Evolutionary conservation across 1,140 invertebrate species (phyloP).

Genomic region (Halictus rubicundus): DNA sequence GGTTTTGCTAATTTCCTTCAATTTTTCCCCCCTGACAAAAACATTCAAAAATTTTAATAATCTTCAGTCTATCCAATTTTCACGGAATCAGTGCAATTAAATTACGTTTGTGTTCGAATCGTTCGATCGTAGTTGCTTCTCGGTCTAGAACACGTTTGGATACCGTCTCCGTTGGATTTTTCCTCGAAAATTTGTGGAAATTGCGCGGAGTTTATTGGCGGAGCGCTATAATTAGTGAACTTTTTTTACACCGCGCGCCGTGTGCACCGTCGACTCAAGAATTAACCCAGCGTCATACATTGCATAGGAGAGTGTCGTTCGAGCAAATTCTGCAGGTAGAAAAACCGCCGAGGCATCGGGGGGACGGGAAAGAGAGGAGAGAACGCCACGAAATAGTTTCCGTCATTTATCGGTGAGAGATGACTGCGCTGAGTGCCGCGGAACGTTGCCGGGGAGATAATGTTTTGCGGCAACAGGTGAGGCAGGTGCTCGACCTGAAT

Average conservation of each 20-base stretch:
- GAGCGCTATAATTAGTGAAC: background rate
- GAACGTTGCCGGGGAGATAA: slow-evolving; percentile 74
- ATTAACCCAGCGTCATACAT: slow-evolving; percentile 18
- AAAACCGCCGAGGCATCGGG: slow-evolving; percentile 29
- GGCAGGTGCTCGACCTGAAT: slow-evolving; percentile 80
- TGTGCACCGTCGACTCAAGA: background rate
- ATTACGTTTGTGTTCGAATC: too few relatives aligned
- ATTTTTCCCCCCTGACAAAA: too few relatives aligned
- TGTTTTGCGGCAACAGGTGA: slow-evolving; percentile 81
- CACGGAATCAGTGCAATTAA: too few relatives aligned
- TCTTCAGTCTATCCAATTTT: too few relatives aligned
- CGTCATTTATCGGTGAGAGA: slow-evolving; percentile 76
- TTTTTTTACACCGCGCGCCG: background rate
- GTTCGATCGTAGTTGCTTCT: too few relatives aligned
- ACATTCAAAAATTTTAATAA: too few relatives aligned
- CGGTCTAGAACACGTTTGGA: too few relatives aligned
- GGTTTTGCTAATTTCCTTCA: too few relatives aligned
- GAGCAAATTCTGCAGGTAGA: slow-evolving; percentile 35
- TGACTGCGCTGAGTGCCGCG: slow-evolving; percentile 68
- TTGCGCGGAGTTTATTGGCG: background rate
- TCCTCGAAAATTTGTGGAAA: background rate
- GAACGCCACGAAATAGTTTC: slow-evolving; percentile 69
- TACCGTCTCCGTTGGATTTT: background rate
- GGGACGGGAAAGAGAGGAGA: slow-evolving; percentile 29
- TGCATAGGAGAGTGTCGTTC: slow-evolving; percentile 21